These are phyloP conservation scores for Podargus strigoides DNA, from an alignment of 2,797 vertebrate species.

Conservation along the genomic window DNA sequence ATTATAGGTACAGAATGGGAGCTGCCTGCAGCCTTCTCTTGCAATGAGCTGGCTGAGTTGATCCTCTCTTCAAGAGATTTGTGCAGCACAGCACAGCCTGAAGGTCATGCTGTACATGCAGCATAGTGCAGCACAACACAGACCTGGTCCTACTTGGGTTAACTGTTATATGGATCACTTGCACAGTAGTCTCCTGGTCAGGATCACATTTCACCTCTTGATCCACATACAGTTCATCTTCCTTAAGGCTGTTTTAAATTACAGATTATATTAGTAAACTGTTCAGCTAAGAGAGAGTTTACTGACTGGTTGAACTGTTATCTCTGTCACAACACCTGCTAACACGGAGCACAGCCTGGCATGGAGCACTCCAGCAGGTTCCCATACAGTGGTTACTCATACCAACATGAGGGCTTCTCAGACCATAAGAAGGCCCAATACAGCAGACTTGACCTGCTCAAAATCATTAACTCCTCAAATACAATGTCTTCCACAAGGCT, in stretches of 20 bases:
- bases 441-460: neutral
- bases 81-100: neutral
- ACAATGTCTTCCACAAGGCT: neutral
- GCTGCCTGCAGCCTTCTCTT: neutral
- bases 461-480: neutral
- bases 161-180: neutral
- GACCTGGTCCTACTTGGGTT: accelerated
- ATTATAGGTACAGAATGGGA: neutral
- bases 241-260: neutral
- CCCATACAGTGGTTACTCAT: neutral
- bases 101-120: neutral
- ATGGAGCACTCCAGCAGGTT: neutral
- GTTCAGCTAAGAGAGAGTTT: neutral
- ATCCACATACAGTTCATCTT: neutral
- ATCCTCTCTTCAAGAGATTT: neutral
- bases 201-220: neutral
- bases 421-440: neutral
- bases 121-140: neutral
- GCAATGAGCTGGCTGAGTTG: neutral
- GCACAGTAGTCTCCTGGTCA: neutral
- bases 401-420: neutral
- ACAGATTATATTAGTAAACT: neutral
- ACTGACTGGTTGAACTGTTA: neutral
- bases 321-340: neutral
- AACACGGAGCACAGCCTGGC: accelerated